These are phyloP conservation scores for Ciona savignyi DNA, from an alignment of 23 tunicate species.

Conservation along the genomic window DNA sequence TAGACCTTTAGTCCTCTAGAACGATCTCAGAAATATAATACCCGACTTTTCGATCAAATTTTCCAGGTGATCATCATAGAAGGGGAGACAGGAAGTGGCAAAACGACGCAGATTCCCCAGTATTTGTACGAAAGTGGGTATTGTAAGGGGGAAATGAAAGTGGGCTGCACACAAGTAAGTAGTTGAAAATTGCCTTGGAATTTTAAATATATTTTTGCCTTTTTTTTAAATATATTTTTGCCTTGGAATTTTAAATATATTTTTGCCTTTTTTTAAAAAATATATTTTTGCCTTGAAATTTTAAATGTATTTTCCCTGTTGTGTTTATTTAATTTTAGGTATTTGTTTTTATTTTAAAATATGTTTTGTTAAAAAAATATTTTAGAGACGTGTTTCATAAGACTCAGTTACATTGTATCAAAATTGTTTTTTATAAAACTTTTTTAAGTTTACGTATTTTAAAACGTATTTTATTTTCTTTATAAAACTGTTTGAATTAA, in stretches of 20 bases:
- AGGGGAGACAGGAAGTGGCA: slow-evolving; percentile 97
- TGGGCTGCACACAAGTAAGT: slow-evolving; percentile 89
- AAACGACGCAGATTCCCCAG: slow-evolving; percentile 98
- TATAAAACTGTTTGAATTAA: no score
- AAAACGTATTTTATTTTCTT: no score
- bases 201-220: background rate
- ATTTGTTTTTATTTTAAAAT: no score
- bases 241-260: background rate
- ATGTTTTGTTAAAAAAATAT: no score
- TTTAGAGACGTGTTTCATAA: no score
- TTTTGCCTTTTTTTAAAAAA: background rate
- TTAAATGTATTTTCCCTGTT: background rate
- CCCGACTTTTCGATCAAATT: no score
- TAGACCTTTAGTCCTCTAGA: no score
- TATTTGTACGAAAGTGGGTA: slow-evolving; percentile 83
- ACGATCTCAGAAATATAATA: no score
- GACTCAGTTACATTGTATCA: no score
- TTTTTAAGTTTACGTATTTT: no score
- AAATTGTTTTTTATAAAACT: no score
- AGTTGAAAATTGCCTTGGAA: background rate
- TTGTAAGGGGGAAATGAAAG: slow-evolving; percentile 76
- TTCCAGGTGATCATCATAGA: slow-evolving; percentile 82
- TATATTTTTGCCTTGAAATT: background rate
- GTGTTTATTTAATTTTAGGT: no score
- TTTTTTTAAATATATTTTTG: background rate